phyloP scores from a whole-genome alignment of 2,888 invertebrate genomes.

The Acanthopleura granulata region DNA sequence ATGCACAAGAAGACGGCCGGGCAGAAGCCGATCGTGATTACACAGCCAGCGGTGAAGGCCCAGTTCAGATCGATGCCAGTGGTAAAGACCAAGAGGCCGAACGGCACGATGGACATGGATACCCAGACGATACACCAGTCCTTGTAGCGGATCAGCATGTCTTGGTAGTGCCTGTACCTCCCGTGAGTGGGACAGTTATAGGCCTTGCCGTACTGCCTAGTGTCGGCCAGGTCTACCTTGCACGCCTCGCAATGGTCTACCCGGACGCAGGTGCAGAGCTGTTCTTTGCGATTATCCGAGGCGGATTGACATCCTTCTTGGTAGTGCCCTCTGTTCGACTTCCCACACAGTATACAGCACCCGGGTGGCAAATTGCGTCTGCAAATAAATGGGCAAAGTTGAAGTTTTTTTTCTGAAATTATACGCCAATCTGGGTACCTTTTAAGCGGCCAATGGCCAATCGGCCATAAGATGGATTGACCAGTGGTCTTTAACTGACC shows the following conservation, averaged over 20 bases:
- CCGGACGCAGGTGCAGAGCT: slow-evolving; percentile 52
- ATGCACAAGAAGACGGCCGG: slow-evolving; percentile 56
- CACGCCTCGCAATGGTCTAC: slow-evolving; percentile 56
- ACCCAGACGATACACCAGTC: slow-evolving; percentile 64
- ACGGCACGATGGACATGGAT: slow-evolving; percentile 55
- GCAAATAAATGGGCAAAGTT: neutral
- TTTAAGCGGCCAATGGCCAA: too few relatives aligned
- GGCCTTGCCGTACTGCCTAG: neutral
- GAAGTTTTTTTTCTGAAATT: too few relatives aligned
- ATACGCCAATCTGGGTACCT: too few relatives aligned
- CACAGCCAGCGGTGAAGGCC: slow-evolving; percentile 52
- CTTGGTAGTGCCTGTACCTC: slow-evolving; percentile 46
- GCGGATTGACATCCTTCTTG: neutral
- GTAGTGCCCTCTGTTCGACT: slow-evolving; percentile 17
- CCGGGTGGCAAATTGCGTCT: slow-evolving; percentile 29
- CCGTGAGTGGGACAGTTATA: slow-evolving; percentile 38
- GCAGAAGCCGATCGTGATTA: slow-evolving; percentile 56
- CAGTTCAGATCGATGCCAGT: slow-evolving; percentile 59
- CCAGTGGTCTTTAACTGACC: too few relatives aligned
- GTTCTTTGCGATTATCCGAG: slow-evolving; percentile 32
- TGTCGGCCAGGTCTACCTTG: slow-evolving; percentile 43
- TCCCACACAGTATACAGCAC: slow-evolving; percentile 36
- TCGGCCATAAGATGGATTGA: too few relatives aligned
- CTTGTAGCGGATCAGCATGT: slow-evolving; percentile 51
- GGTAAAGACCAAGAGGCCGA: slow-evolving; percentile 47